Conservation (phyloP, 64 coral and sea anemone genomes). For the Pachyseris speciosa region DNA sequence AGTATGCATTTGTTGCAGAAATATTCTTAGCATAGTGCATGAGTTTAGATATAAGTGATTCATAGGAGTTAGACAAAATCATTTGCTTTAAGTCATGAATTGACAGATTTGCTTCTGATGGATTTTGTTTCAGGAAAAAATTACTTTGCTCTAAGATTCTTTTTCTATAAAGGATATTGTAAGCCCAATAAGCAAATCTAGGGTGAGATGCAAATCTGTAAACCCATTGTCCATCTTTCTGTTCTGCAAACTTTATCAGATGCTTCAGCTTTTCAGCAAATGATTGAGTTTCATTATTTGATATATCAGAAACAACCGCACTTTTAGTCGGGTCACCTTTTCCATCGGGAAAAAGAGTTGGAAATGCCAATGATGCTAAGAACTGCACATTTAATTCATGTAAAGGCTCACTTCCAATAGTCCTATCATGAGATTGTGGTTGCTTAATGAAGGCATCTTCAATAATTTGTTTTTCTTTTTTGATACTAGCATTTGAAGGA, state of each 20-base stretch:
- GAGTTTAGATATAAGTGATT: constrained; percentile 68
- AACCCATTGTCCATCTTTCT: constrained; percentile 59
- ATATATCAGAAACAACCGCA: constrained; percentile 47
- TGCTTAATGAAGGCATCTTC: constrained; percentile 18
- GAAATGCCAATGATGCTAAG: constrained; percentile 67
- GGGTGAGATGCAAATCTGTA: constrained; percentile 74
- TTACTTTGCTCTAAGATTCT: constrained; percentile 41
- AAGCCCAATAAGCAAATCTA: constrained; percentile 76
- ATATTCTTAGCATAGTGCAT: constrained; percentile 77
- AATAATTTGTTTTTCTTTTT: constrained; percentile 49
- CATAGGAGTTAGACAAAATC: constrained; percentile 57
- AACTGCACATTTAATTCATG: constrained; percentile 50
- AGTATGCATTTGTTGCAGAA: constrained; percentile 54
- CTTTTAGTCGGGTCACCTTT: constrained; percentile 65
- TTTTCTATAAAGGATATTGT: constrained; percentile 59
- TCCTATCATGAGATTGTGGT: constrained; percentile 21
- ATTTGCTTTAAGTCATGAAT: constrained; percentile 70
- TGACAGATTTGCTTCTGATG: constrained; percentile 60
- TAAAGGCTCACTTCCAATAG: constrained; percentile 52
- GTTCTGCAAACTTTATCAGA: constrained; percentile 61
- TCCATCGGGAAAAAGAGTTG: constrained; percentile 61
- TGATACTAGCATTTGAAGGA: constrained; percentile 60
- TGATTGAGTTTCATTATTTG: constrained; percentile 38
- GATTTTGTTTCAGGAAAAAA: constrained; percentile 72
- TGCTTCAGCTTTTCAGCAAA: constrained; percentile 62